Conservation (phyloP, 2,797 vertebrate species). For the Geotrypetes seraphini region DNA sequence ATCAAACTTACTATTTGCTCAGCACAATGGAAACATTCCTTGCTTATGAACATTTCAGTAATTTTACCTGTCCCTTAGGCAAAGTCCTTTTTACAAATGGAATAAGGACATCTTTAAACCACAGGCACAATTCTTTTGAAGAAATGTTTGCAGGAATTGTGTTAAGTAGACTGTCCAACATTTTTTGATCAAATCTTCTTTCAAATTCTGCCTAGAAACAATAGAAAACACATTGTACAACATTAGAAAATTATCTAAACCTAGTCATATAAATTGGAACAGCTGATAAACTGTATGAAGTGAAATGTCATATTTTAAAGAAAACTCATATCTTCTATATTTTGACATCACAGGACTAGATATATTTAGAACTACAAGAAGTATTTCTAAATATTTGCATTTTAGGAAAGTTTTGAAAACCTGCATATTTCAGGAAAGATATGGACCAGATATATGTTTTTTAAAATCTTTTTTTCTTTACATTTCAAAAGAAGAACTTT, state of each 20-base stretch:
- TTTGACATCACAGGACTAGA: too few species aligned
- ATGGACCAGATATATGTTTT: too few species aligned
- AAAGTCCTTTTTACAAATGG: constrained; percentile 73
- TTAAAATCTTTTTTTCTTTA: too few species aligned
- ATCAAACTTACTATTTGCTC: too few species aligned
- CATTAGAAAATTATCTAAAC: not conserved
- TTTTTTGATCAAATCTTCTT: constrained; percentile 58
- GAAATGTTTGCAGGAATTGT: constrained; percentile 64
- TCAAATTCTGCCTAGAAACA: constrained; percentile 72
- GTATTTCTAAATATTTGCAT: too few species aligned
- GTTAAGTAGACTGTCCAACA: constrained; percentile 65
- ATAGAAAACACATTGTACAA: not conserved
- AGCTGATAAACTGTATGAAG: not conserved
- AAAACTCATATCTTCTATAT: too few species aligned
- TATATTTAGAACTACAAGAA: too few species aligned
- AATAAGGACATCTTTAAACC: constrained; percentile 79
- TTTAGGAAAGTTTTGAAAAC: too few species aligned
- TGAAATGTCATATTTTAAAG: not conserved
- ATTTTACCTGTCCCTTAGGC: constrained; percentile 75
- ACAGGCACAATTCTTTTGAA: constrained; percentile 67
- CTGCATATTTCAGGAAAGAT: too few species aligned
- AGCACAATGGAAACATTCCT: too few species aligned
- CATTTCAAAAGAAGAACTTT: too few species aligned
- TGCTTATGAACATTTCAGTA: not conserved
- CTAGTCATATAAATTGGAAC: not conserved